phyloP scores from a whole-genome alignment of 1,140 invertebrate species.

The Pseudoatta argentina region DNA sequence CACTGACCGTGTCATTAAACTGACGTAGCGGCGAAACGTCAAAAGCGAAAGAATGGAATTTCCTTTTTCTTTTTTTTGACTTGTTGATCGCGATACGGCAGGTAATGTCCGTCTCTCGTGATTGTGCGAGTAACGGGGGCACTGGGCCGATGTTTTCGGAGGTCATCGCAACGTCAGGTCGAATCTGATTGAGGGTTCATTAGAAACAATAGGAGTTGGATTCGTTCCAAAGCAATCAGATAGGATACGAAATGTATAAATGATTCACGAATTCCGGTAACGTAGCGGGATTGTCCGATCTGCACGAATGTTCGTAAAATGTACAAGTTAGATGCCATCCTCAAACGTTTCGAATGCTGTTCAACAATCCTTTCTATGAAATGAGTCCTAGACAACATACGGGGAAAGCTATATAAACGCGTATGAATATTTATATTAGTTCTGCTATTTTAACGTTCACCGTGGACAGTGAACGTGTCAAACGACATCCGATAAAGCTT shows the following conservation, averaged over 20 bases:
- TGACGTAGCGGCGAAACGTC: constrained; percentile 19
- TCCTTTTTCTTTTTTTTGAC: background rate
- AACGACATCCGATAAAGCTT: constrained; percentile 11
- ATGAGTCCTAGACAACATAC: background rate
- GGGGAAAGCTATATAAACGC: background rate
- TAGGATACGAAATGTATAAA: constrained; percentile 23
- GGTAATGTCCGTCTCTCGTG: background rate
- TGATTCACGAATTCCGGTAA: background rate
- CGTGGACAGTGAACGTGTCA: background rate
- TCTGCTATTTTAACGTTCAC: background rate
- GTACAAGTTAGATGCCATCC: background rate
- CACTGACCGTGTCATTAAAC: constrained; percentile 33
- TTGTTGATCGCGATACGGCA: background rate
- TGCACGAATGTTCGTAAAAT: background rate
- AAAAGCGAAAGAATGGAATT: constrained; percentile 17
- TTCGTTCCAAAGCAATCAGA: background rate
- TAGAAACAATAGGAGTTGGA: constrained; percentile 16
- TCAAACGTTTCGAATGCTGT: background rate
- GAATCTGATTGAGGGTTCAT: constrained; percentile 17
- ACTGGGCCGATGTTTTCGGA: constrained; percentile 49
- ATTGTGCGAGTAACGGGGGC: constrained; percentile 36
- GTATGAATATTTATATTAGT: background rate
- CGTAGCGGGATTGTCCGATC: background rate
- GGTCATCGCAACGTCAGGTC: background rate
- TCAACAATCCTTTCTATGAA: background rate